A percentile compares a stretch with the other conserved stretches of the same genome.
Evolutionary conservation across 2,113 vertebrate genomes (phyloP).

Genomic region (Elaphurus davidianus): DNA sequence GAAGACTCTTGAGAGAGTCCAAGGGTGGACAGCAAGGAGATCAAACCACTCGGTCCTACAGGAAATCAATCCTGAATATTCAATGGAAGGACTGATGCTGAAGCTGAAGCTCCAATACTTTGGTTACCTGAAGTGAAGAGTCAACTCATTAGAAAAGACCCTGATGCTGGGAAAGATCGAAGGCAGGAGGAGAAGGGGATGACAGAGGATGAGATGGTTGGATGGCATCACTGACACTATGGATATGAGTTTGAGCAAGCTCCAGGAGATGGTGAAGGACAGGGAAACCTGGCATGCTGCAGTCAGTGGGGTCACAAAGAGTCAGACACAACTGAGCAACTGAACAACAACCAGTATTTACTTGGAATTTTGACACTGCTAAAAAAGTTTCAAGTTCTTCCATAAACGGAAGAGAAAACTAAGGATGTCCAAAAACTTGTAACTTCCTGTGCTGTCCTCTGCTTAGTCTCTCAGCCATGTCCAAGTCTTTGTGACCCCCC

Average conservation of each 20-base stretch:
- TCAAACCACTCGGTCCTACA: not conserved
- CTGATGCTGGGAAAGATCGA: not conserved
- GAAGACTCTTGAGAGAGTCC: not conserved
- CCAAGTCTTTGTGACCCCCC: not conserved
- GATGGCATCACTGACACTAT: not conserved
- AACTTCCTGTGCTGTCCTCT: not conserved
- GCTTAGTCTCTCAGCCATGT: not conserved
- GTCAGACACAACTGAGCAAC: not conserved
- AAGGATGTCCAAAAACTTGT: not conserved
- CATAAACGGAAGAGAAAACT: not conserved
- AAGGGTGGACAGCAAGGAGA: not conserved
- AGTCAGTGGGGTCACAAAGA: not conserved
- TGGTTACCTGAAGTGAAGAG: not conserved
- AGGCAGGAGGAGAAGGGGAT: not conserved
- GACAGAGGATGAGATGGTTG: not conserved
- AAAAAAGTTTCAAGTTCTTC: not conserved
- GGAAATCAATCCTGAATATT: not conserved
- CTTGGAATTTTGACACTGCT: not conserved
- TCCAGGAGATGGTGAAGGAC: not conserved
- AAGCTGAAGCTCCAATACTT: not conserved
- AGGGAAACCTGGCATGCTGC: not conserved
- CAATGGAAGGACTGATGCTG: not conserved
- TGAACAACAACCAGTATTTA: not conserved
- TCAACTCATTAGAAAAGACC: not conserved
- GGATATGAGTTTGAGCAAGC: not conserved